phyloP scores from a whole-genome alignment of 92 coral and sea anemone species.

The Siderastrea radians region DNA sequence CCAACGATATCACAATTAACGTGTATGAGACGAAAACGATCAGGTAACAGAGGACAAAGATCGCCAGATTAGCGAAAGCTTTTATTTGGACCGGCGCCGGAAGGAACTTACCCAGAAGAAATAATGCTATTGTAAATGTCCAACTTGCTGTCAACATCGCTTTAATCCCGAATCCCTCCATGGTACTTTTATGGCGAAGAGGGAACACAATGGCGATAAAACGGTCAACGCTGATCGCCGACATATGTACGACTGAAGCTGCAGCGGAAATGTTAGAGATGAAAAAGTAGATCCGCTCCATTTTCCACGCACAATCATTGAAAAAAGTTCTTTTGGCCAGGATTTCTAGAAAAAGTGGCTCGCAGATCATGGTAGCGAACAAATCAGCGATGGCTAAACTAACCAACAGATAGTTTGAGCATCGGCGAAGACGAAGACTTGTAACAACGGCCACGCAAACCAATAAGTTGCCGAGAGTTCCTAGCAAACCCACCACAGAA shows the following conservation, averaged over 20 bases:
- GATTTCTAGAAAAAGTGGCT: constrained; percentile 31
- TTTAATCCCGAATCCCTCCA: constrained; percentile 35
- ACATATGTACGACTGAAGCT: constrained; percentile 53
- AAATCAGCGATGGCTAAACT: constrained; percentile 63
- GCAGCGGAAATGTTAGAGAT: constrained; percentile 43
- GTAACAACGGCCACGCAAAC: not conserved
- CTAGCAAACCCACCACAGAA: constrained; percentile 40
- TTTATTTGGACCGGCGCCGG: too few species aligned
- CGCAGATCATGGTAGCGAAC: constrained; percentile 52
- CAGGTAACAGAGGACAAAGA: not conserved
- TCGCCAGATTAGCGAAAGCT: not conserved
- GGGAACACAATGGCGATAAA: constrained; percentile 50
- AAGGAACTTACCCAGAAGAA: too few species aligned
- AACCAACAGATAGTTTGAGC: constrained; percentile 53
- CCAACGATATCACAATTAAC: not conserved
- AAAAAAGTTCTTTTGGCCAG: not conserved
- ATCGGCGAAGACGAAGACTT: not conserved
- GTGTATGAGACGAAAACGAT: not conserved
- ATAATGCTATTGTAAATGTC: not conserved
- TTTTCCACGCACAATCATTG: constrained; percentile 16
- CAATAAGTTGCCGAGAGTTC: constrained; percentile 52
- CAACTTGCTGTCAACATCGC: constrained; percentile 34
- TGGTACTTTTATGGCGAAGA: constrained; percentile 30
- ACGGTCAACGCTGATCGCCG: constrained; percentile 61
- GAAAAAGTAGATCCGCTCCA: constrained; percentile 32